A percentile compares a stretch with the other conserved stretches of the same genome.
These are phyloP conservation scores for Porphyrio hochstetteri DNA, from an alignment of 2,113 vertebrate species.

Conservation along the genomic window DNA sequence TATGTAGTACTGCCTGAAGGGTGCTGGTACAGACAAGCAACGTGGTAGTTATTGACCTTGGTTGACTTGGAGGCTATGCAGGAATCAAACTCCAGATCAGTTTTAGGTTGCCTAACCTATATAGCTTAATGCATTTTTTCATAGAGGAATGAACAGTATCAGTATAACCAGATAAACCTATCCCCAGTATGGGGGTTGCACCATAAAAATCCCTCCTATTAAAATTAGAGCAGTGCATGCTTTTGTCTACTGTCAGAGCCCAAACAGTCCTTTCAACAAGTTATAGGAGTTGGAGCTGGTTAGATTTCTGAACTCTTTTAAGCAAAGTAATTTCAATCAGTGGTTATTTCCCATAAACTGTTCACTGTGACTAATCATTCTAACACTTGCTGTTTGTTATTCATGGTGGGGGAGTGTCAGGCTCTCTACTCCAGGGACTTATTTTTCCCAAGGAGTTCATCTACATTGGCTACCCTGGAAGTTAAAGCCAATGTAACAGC, in stretches of 20 bases:
- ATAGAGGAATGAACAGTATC: background rate
- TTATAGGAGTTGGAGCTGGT: background rate
- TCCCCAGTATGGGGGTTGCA: background rate
- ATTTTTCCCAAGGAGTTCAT: slow-evolving; percentile 11
- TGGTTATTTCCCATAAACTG: background rate
- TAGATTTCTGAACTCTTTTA: background rate
- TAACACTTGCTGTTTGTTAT: slow-evolving; percentile 28
- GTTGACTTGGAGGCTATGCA: background rate
- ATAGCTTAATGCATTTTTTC: background rate
- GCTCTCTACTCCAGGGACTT: background rate
- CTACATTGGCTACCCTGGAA: background rate
- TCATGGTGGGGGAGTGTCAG: background rate
- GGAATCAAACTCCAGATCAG: background rate
- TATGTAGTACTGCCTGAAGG: background rate
- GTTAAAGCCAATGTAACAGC: slow-evolving; percentile 31
- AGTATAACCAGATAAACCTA: background rate
- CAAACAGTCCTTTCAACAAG: background rate
- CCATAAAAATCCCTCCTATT: background rate
- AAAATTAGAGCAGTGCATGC: background rate
- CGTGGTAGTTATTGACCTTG: background rate
- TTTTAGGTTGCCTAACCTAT: background rate
- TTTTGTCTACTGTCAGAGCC: background rate
- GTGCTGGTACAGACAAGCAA: background rate
- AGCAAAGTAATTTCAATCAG: background rate
- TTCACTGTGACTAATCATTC: slow-evolving; percentile 14